A percentile compares a stretch with the other conserved stretches of the same genome.
Conservation (phyloP, 37 sponge, comb jelly and placozoan species). For the Lycopodina hypogea region DNA sequence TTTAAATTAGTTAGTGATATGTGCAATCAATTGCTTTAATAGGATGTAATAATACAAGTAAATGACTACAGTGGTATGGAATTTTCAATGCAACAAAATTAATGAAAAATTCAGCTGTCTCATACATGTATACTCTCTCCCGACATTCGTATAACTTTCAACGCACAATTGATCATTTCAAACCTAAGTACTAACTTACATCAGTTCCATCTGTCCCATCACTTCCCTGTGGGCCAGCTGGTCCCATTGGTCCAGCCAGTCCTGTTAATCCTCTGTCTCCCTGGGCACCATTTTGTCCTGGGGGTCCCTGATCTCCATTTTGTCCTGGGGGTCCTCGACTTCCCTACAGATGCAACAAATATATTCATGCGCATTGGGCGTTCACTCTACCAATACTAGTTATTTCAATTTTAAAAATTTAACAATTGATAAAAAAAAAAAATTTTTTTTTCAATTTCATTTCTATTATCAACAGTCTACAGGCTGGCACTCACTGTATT, state of each 20-base stretch:
- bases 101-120: no score
- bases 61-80: no score
- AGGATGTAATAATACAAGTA: background rate
- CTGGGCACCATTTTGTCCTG: constrained; percentile 7
- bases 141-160: no score
- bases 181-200: background rate
- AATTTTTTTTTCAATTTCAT: no score
- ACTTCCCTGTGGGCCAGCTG: background rate
- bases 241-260: background rate
- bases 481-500: background rate
- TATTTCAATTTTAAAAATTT: no score
- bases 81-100: no score
- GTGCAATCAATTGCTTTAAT: background rate
- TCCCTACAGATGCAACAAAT: background rate
- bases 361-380: no score
- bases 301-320: constrained; percentile 22
- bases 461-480: no score
- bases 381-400: no score
- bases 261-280: constrained; percentile 32
- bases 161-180: background rate
- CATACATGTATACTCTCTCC: no score
- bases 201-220: constrained; percentile 15
- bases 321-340: constrained; percentile 29
- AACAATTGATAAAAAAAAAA: no score
- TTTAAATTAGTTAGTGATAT: no score